Percentiles rank a stretch among this genome's conserved stretches.
phyloP scores from a whole-genome alignment of 23 tunicate genomes.

The Clavelina lepadiformis region DNA sequence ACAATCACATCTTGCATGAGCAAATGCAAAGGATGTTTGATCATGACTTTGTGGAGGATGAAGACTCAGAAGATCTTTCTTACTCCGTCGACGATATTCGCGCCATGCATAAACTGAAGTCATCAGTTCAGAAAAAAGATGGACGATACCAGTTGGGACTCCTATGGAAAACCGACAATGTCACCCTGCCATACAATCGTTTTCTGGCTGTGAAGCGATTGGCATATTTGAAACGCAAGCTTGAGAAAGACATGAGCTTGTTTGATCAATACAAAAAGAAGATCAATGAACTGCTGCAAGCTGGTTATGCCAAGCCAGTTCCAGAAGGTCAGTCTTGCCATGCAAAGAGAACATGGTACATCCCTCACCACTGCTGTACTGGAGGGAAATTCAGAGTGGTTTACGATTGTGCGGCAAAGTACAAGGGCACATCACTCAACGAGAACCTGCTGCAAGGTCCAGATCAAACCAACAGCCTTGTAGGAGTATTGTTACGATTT shows the following conservation, averaged over 20 bases:
- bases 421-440: neutral
- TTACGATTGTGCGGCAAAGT: conserved; percentile 4
- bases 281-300: neutral
- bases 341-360: neutral
- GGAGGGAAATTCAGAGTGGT: conserved; percentile 4
- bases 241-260: conserved; percentile 4
- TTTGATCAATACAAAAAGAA: neutral
- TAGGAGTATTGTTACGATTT: conserved; percentile 2
- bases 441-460: conserved; percentile 2
- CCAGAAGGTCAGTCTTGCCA: neutral
- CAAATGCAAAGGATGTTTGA: conserved; percentile 11
- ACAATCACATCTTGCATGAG: no score
- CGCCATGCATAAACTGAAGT: neutral
- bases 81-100: conserved; percentile 7
- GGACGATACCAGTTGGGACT: conserved; percentile 7
- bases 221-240: neutral
- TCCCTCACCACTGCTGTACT: conserved; percentile 8
- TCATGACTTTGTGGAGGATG: conserved; percentile 6
- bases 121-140: neutral
- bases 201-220: conserved; percentile 22
- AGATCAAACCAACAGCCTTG: conserved; percentile 5
- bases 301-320: neutral
- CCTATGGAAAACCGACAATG: conserved; percentile 3
- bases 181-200: conserved; percentile 11
- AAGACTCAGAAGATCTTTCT: neutral